phyloP scores from a whole-genome alignment of 53 echinoderm and acorn worm species.

The Holothuria leucospilota region DNA sequence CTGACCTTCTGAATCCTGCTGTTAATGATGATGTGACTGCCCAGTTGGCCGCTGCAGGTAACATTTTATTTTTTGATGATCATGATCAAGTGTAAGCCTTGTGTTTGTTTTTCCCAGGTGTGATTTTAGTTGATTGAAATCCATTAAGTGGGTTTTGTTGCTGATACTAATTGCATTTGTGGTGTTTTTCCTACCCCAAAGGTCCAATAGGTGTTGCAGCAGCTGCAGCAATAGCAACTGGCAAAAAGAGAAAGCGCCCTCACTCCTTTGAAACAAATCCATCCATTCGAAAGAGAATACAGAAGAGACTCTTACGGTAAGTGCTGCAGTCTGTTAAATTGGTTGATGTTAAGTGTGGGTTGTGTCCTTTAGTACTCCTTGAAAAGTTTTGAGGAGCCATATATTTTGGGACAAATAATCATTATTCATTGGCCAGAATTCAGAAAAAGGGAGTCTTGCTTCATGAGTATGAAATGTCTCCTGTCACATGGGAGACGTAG shows the following conservation, averaged over 20 bases:
- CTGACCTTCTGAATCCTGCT: slow-evolving; percentile 81
- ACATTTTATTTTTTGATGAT: neutral
- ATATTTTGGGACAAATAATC: too few relatives aligned
- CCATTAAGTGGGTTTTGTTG: too few relatives aligned
- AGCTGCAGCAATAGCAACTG: slow-evolving; percentile 98
- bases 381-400: too few relatives aligned
- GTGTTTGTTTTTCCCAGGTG: too few relatives aligned
- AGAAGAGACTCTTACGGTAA: slow-evolving; percentile 92
- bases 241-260: slow-evolving; percentile 97
- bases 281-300: slow-evolving; percentile 91
- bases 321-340: neutral
- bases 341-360: neutral
- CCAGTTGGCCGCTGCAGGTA: slow-evolving; percentile 96
- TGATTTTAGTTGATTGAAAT: too few relatives aligned
- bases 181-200: slow-evolving; percentile 8
- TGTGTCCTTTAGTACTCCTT: too few relatives aligned
- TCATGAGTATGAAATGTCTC: too few relatives aligned
- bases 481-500: too few relatives aligned
- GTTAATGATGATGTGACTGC: slow-evolving; percentile 89
- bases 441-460: too few relatives aligned
- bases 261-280: slow-evolving; percentile 99
- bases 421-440: too few relatives aligned
- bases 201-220: slow-evolving; percentile 98
- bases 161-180: too few relatives aligned
- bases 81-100: too few relatives aligned